Evolutionary conservation across 2,113 vertebrate genomes (phyloP).

Genomic region (Pheucticus melanocephalus): DNA sequence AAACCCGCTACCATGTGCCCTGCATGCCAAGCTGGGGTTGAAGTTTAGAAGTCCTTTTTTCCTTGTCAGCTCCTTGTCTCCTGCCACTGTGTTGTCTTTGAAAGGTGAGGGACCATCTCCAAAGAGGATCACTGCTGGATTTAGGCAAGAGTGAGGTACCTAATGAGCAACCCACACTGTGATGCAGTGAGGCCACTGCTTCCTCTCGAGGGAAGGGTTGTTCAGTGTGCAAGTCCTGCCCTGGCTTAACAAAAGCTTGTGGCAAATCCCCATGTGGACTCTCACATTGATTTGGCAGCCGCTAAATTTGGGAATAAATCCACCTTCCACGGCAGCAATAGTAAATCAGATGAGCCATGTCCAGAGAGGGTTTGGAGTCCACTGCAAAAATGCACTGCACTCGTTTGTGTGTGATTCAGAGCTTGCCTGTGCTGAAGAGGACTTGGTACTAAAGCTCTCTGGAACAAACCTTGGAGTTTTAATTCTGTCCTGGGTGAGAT

Average conservation of each 20-base stretch:
- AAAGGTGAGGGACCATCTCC: neutral
- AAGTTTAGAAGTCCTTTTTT: neutral
- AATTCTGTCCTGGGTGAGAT: neutral
- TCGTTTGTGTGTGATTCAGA: neutral
- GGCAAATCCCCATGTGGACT: neutral
- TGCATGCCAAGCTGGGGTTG: neutral
- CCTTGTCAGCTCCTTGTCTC: neutral
- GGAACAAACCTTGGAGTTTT: neutral
- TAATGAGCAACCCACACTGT: fast-evolving
- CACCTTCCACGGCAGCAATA: neutral
- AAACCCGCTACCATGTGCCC: neutral
- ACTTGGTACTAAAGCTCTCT: neutral
- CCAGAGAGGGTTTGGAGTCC: neutral
- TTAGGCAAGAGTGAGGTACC: neutral
- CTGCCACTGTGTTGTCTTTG: neutral
- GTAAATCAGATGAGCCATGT: constrained; percentile 4
- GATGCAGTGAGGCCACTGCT: neutral
- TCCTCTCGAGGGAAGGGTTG: neutral
- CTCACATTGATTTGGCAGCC: neutral
- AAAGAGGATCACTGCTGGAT: neutral
- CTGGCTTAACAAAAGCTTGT: neutral
- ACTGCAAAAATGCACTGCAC: neutral
- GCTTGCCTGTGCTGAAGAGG: neutral
- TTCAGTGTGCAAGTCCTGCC: neutral
- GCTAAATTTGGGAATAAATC: constrained; percentile 30